phyloP scores from a whole-genome alignment of 2,113 vertebrate genomes.

The Shinisaurus crocodilurus region DNA sequence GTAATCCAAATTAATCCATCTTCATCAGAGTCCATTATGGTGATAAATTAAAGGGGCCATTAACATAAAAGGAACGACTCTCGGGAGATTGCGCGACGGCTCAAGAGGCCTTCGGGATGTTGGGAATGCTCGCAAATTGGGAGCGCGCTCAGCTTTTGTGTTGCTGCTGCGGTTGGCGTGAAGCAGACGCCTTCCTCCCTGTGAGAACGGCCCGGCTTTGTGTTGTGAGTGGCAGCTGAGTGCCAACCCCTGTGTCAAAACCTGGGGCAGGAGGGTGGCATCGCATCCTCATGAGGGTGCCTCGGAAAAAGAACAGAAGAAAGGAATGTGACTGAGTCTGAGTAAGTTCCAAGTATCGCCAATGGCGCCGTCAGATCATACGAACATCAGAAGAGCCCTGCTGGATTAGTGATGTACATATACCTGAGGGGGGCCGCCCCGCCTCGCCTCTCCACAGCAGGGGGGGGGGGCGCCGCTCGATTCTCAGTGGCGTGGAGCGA shows the following conservation, averaged over 20 bases:
- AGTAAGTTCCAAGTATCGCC: background rate
- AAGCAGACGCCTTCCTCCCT: background rate
- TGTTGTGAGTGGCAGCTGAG: conserved; percentile 11
- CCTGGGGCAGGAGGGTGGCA: background rate
- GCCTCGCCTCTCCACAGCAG: no score
- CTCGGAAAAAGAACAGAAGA: conserved; percentile 1
- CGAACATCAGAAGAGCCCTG: no score
- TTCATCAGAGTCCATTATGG: conserved; percentile 78
- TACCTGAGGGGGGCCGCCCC: no score
- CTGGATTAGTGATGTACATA: no score
- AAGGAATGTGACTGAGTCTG: background rate
- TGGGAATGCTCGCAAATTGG: conserved; percentile 48
- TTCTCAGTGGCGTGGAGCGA: no score
- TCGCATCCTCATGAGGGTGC: conserved; percentile 24
- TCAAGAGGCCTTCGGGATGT: conserved; percentile 44
- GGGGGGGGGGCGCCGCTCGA: no score
- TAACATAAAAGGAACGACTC: conserved; percentile 71
- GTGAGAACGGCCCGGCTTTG: background rate
- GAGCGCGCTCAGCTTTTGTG: conserved; percentile 1
- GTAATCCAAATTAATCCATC: conserved; percentile 79
- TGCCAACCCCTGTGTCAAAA: background rate
- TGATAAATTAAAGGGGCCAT: conserved; percentile 76
- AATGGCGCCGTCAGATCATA: no score
- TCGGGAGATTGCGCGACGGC: conserved; percentile 57
- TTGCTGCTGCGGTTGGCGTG: conserved; percentile 5